Evolutionary conservation across 2,797 vertebrate genomes (phyloP), one percentile per base, ranked within the genome.

Genomic region (Cyclopterus lumpus): DNA sequence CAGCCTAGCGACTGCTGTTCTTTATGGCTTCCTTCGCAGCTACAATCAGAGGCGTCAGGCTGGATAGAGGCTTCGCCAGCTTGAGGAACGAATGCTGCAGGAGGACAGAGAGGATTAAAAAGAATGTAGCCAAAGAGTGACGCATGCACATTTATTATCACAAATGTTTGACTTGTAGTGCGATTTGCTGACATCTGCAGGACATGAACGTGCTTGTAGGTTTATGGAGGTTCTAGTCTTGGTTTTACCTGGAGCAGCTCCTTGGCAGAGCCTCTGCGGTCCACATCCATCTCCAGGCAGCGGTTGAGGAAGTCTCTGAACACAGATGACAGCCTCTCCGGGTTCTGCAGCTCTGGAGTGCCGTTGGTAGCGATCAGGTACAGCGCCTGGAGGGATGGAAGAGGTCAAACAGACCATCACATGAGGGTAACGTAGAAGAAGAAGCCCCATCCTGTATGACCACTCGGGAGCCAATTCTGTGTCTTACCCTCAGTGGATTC

Each of bases 11-110:
- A 93, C 97, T 98, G 95, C 92, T 99, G 94, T 96, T 99, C 96
- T 98, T 99, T 97, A 99, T 99, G 83, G 98, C 98, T 91, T 99
- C 98, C 95, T 99, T 99, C 88, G 98, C 97, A 85, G 98, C 98
- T 93, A 99, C 94, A 93, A 99, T 99, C 92, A 99, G 95, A 51
- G 98, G 98, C 22, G 98, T 99, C 94, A 99, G 96, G 92, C 98
- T 99, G 88, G 98, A 99, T 49, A 99, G 95, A 62, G 98, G 98
- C 94, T 99, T 99, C 64, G 98, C 98, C 94, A 99, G 91, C 93
- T 99, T 99, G 92, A 99, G 94, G 95, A 99, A 99, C 34, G 97
- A 97, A 93, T 99, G 98, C 98, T 99, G 94, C 51, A 80, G 9
- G 44, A 76, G 12, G 63, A 71, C 30, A 60, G 46, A 72, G 15